phyloP scores from a whole-genome alignment of 2,797 vertebrate genomes.

The Gallinago stenura region DNA sequence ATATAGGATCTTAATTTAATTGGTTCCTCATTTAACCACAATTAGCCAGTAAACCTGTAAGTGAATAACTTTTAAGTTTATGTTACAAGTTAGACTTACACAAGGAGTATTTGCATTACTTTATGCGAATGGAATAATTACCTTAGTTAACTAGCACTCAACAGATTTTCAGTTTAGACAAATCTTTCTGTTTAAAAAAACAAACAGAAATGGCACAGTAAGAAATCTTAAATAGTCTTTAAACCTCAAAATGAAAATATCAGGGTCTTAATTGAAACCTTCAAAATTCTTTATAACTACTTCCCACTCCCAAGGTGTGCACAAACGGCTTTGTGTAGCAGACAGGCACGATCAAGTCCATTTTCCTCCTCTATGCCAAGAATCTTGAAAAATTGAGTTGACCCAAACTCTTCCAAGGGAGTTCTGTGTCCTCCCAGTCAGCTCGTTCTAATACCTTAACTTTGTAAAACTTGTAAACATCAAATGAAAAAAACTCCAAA shows the following conservation, averaged over 20 bases:
- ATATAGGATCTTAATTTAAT: not conserved
- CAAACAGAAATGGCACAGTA: not conserved
- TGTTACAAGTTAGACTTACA: not conserved
- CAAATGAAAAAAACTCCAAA: not conserved
- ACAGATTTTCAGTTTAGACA: not conserved
- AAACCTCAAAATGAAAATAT: not conserved
- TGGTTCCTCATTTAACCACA: constrained; percentile 34
- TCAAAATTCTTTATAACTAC: not conserved
- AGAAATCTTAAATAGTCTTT: not conserved
- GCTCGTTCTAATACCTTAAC: not conserved
- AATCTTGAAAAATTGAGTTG: not conserved
- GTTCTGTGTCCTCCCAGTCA: not conserved
- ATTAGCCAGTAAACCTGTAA: constrained; percentile 25
- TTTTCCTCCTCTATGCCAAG: not conserved
- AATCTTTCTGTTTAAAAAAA: not conserved
- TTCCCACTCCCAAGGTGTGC: not conserved
- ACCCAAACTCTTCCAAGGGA: not conserved
- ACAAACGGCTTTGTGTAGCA: not conserved
- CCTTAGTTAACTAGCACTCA: not conserved
- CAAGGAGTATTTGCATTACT: not conserved
- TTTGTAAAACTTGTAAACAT: not conserved
- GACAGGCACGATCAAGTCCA: not conserved
- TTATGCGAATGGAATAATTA: not conserved
- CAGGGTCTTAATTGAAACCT: not conserved
- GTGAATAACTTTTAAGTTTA: not conserved